phyloP scores from a whole-genome alignment of 2,888 invertebrate genomes.

The Limnephilus auricula region DNA sequence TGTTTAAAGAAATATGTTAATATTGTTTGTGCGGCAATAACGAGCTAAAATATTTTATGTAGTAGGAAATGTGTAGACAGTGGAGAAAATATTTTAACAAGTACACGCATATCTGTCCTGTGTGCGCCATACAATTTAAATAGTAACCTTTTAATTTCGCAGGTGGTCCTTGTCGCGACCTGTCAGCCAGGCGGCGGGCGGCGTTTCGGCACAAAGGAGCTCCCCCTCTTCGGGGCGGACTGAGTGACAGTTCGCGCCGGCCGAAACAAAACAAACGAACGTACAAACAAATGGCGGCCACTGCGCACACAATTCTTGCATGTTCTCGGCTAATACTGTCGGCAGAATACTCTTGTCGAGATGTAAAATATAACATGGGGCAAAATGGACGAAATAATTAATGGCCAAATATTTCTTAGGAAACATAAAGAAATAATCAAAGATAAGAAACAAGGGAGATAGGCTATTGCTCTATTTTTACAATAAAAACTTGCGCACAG shows the following conservation, averaged over 20 bases:
- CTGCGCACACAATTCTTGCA: slow-evolving; percentile 7
- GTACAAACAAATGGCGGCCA: slow-evolving; percentile 13
- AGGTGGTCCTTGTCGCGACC: slow-evolving; percentile 23
- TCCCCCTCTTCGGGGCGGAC: slow-evolving; percentile 7
- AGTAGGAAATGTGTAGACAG: not conserved
- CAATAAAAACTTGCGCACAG: no score
- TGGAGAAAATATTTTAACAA: not conserved
- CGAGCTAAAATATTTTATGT: not conserved
- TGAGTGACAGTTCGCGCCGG: slow-evolving; percentile 37
- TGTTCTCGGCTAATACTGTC: not conserved
- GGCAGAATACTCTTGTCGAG: not conserved
- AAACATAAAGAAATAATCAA: not conserved
- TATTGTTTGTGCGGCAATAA: not conserved
- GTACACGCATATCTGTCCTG: not conserved
- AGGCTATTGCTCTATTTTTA: no score
- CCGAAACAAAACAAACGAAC: slow-evolving; percentile 4
- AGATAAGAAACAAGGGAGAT: no score
- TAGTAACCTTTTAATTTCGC: slow-evolving; percentile 43
- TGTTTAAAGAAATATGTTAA: not conserved
- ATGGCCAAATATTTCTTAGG: not conserved
- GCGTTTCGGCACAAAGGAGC: slow-evolving; percentile 20
- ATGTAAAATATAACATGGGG: not conserved
- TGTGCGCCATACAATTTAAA: not conserved
- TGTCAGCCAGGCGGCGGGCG: slow-evolving; percentile 31
- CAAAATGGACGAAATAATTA: not conserved